Conservation (phyloP, 1,140 invertebrate genomes). For the Anoplolepis gracilipes region DNA sequence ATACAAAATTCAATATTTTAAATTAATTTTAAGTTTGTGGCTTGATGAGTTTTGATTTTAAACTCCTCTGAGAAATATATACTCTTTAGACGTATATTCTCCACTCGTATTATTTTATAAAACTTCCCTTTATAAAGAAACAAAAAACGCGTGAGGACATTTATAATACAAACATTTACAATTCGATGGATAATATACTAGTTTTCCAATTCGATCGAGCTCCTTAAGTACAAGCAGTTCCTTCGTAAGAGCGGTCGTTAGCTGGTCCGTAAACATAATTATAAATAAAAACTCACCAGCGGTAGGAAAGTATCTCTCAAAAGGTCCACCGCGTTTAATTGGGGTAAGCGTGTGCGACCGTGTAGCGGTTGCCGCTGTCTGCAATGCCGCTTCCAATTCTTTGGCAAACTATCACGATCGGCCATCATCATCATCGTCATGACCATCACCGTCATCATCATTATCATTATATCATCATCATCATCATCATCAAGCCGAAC, state of each 20-base stretch:
- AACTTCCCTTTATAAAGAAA: background rate
- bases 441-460: slow-evolving; percentile 11
- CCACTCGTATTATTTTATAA: background rate
- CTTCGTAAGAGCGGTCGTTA: slow-evolving; percentile 52
- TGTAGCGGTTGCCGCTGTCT: slow-evolving; percentile 89
- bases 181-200: slow-evolving; percentile 48
- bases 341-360: slow-evolving; percentile 90
- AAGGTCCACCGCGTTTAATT: slow-evolving; percentile 90
- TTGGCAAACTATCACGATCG: slow-evolving; percentile 84
- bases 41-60: slow-evolving; percentile 37
- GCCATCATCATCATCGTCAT: slow-evolving; percentile 36
- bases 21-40: background rate
- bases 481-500: slow-evolving; percentile 80
- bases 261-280: slow-evolving; percentile 81
- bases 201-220: slow-evolving; percentile 38
- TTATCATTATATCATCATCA: slow-evolving; percentile 35
- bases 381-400: slow-evolving; percentile 89
- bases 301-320: slow-evolving; percentile 92
- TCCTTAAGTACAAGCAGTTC: slow-evolving; percentile 49
- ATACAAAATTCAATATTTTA: background rate
- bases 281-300: slow-evolving; percentile 89
- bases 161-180: slow-evolving; percentile 42
- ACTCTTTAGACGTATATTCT: background rate
- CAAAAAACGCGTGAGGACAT: slow-evolving; percentile 41
- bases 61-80: background rate